Base-by-base conservation (phyloP, 2,888 invertebrate species). In the Drosophila aldrichi region DNA sequence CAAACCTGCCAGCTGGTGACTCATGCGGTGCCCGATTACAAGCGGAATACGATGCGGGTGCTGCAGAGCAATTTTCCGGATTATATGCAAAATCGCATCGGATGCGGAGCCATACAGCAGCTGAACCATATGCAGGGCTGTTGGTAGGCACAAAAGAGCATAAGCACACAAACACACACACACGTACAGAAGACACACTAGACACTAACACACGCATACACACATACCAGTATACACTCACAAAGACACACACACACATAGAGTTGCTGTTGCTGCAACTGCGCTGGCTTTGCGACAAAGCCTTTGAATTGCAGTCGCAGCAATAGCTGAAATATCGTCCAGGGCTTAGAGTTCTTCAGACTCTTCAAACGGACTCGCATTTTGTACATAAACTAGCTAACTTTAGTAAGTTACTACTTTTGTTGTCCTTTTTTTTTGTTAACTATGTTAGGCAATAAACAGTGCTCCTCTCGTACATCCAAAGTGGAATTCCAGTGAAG, bases 41-140 rank as follows among this genome's bases (percentile, higher is more conserved):
- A 93, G 76, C 93, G 94, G 49, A 93, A 94, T 52, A 92, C 94
- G 59, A 95, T 95, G 94, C 93, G 95, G 56, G 94, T 94, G 1
- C 88, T 95, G 69, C 94, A 95, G 85, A 95, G 95, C 80, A 95
- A 95, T 90, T 95, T 95, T 91, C 94, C 94, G 2, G 95, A 95
- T 92, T 95, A 93, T 81, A 94, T 95, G 90, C 94, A 94, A 72
- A 94, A 94, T 74, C 94, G 94, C 22, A 94, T 95, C 43, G 95
- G 95, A 29, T 95, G 95, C 81, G 95, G 95, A 2, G 94, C 94
- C 44, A 93, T 94, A 43, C 95, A 95, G 83, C 94, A 94, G 55
- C 90, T 95, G 48, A 90, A 89, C 51, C 76, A 91, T 65, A 92
- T 92, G 92, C 92, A 92, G 63, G 92, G 92, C 16, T 92, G 92